Conservation (phyloP, 2,888 invertebrate genomes). For the Callinectes sapidus region DNA sequence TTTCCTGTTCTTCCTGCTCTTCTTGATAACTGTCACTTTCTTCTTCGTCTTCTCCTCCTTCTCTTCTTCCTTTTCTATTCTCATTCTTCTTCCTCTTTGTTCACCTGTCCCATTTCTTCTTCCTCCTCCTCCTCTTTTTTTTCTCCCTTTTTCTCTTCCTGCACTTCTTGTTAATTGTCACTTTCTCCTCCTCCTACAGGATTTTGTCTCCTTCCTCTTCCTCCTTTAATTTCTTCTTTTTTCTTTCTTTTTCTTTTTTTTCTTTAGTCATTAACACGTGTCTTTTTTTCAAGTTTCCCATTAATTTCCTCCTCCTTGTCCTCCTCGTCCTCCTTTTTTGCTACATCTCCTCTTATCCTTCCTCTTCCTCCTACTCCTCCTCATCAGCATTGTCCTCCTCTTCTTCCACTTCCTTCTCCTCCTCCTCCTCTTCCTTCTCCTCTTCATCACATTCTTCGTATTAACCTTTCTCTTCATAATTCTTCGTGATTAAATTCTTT, state of each 20-base stretch:
- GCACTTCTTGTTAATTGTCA: neutral
- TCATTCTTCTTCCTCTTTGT: neutral
- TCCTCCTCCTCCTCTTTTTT: neutral
- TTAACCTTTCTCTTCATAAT: neutral
- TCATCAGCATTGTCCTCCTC: neutral
- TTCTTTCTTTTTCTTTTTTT: neutral
- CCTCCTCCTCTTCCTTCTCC: neutral
- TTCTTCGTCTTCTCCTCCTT: neutral
- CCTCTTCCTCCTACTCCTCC: neutral
- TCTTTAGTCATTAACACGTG: neutral
- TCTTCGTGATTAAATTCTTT: neutral
- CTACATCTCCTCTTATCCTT: neutral
- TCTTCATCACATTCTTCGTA: neutral
- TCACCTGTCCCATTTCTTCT: neutral
- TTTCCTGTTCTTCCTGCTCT: neutral
- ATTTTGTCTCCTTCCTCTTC: neutral
- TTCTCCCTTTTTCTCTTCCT: neutral
- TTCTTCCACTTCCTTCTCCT: neutral
- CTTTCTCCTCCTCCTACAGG: neutral
- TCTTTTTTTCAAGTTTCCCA: neutral
- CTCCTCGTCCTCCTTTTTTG: neutral
- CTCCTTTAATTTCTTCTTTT: neutral
- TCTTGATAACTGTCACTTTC: neutral
- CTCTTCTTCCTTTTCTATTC: neutral
- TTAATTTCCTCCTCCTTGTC: neutral